These are phyloP conservation scores for Conistra vaccinii DNA, from an alignment of 2,888 invertebrate genomes.

Conservation along the genomic window DNA sequence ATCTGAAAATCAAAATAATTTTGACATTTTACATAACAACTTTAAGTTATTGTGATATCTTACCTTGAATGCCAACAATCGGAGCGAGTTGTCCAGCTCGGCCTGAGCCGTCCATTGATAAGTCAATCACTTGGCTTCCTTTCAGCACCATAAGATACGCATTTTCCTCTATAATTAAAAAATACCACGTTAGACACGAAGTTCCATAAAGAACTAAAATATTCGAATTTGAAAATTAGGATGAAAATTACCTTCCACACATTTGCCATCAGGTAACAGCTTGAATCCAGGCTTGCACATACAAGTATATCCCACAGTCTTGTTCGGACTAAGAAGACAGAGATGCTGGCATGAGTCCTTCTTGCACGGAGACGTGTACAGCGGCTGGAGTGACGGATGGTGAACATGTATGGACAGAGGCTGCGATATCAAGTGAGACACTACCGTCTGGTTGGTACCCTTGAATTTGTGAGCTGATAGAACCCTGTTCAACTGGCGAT, in stretches of 20 bases:
- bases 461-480: slow-evolving; percentile 97
- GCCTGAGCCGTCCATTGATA: slow-evolving; percentile 94
- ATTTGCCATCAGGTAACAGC: slow-evolving; percentile 92
- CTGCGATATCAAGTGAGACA: slow-evolving; percentile 98
- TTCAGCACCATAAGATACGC: slow-evolving; percentile 97
- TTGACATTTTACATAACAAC: neutral
- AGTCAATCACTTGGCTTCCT: slow-evolving; percentile 96
- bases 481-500: slow-evolving; percentile 97
- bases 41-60: neutral
- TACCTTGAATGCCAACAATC: slow-evolving; percentile 94
- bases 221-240: neutral
- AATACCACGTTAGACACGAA: neutral
- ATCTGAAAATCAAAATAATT: neutral
- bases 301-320: slow-evolving; percentile 94
- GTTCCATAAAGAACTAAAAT: neutral
- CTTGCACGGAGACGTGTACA: slow-evolving; percentile 94
- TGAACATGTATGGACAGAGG: slow-evolving; percentile 98
- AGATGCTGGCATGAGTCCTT: slow-evolving; percentile 94
- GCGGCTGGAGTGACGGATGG: slow-evolving; percentile 98
- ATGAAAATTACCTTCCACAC: slow-evolving; percentile 90
- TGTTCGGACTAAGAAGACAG: slow-evolving; percentile 96
- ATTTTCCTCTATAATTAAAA: slow-evolving; percentile 92
- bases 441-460: slow-evolving; percentile 97
- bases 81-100: slow-evolving; percentile 95
- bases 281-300: slow-evolving; percentile 97